Conservation (phyloP, 2,888 invertebrate species). For the Eristalinus sepulchralis region DNA sequence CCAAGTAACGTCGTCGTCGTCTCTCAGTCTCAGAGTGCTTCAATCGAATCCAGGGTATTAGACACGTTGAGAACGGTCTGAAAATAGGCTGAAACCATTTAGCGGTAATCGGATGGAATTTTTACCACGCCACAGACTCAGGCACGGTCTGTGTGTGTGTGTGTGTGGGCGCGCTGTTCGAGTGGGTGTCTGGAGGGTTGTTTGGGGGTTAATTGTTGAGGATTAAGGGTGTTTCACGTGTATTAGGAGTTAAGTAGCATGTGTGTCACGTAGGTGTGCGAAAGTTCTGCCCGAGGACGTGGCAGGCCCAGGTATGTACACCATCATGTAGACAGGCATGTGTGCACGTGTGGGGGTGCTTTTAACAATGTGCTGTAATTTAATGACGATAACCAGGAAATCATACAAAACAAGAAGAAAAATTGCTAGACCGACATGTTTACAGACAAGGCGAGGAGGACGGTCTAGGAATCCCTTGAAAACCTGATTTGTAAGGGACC, state of each 20-base stretch:
- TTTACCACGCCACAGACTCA: neutral
- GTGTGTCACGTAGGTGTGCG: conserved; percentile 26
- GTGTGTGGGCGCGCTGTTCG: neutral
- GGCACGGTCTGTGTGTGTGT: neutral
- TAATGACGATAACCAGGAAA: neutral
- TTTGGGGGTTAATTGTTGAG: conserved; percentile 52
- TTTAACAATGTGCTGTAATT: neutral
- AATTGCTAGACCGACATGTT: neutral
- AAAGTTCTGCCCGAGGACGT: conserved; percentile 4
- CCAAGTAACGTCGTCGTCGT: neutral
- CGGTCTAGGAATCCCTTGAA: neutral
- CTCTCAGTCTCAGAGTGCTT: neutral
- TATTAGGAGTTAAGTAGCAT: conserved; percentile 29
- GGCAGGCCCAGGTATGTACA: neutral
- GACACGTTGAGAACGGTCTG: neutral
- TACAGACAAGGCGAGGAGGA: neutral
- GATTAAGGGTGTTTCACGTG: conserved; percentile 45
- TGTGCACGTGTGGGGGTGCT: neutral
- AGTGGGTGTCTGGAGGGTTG: conserved; percentile 13
- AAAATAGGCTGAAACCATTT: conserved; percentile 30
- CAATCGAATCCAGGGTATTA: neutral
- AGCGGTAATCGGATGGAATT: conserved; percentile 36
- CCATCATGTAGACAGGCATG: neutral
- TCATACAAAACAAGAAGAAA: neutral
- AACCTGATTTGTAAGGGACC: neutral